Conservation (phyloP, 2,888 invertebrate species). For the Terebella lapidaria region DNA sequence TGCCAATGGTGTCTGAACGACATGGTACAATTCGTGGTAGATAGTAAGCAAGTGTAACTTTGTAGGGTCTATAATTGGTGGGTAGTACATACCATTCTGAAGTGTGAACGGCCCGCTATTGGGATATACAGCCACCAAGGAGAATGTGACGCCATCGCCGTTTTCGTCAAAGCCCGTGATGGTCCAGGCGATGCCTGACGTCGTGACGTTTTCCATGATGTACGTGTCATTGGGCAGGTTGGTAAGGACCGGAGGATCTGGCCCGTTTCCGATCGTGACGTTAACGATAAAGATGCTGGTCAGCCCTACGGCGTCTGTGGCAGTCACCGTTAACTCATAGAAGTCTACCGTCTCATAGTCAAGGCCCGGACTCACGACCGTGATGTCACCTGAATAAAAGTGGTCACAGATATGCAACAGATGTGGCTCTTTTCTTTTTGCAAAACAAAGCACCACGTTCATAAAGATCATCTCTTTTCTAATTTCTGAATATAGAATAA, state of each 20-base stretch:
- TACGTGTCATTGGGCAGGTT: background rate
- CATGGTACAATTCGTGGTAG: too few relatives aligned
- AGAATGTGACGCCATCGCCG: constrained; percentile 1
- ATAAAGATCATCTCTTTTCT: too few relatives aligned
- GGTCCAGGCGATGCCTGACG: background rate
- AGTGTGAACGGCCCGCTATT: background rate
- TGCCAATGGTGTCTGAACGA: too few relatives aligned
- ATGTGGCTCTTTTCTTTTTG: too few relatives aligned
- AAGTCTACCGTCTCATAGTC: background rate
- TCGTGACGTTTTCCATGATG: constrained; percentile 6
- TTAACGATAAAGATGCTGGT: background rate
- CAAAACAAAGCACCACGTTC: too few relatives aligned
- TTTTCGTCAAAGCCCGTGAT: background rate
- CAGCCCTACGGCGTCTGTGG: background rate
- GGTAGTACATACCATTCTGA: too few relatives aligned
- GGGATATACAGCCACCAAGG: background rate
- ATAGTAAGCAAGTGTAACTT: too few relatives aligned
- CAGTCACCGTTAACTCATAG: background rate
- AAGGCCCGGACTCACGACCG: too few relatives aligned
- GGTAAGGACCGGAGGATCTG: background rate
- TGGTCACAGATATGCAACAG: too few relatives aligned
- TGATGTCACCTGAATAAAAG: too few relatives aligned
- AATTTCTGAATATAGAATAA: too few relatives aligned
- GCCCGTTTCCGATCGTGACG: background rate
- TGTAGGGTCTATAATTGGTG: too few relatives aligned